Percentiles rank a stretch among this genome's conserved stretches.
Conservation (phyloP, 2,888 invertebrate genomes). For the Euzophera pinguis region DNA sequence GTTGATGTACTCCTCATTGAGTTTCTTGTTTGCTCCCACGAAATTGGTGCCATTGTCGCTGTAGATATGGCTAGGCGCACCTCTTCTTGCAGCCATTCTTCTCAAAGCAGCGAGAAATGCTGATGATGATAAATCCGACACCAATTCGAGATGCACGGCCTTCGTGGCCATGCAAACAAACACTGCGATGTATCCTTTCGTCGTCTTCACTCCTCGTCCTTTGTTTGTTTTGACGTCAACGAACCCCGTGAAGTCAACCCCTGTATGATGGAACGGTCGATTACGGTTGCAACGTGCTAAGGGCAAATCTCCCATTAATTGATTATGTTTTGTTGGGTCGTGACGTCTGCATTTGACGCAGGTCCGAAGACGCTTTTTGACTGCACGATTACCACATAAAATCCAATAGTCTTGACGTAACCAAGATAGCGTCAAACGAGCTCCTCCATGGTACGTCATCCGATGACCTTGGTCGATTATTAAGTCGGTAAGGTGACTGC, state of each 20-base stretch:
- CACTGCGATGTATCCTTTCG: slow-evolving; percentile 19
- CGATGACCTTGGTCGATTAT: slow-evolving; percentile 14
- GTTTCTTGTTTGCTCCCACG: not conserved
- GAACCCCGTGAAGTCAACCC: slow-evolving; percentile 20
- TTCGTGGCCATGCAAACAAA: slow-evolving; percentile 21
- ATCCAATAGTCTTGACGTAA: slow-evolving; percentile 15
- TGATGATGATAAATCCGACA: slow-evolving; percentile 14
- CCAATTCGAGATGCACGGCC: slow-evolving; percentile 20
- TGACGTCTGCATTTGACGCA: slow-evolving; percentile 14
- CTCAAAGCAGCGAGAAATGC: not conserved
- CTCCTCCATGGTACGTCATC: slow-evolving; percentile 15
- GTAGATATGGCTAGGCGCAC: not conserved
- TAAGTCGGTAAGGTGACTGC: slow-evolving; percentile 1
- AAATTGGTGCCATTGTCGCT: not conserved
- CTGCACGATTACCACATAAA: slow-evolving; percentile 12
- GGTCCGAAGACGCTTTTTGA: slow-evolving; percentile 8
- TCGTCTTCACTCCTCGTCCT: slow-evolving; percentile 16
- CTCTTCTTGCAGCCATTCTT: slow-evolving; percentile 12
- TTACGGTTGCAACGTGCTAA: slow-evolving; percentile 12
- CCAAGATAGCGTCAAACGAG: slow-evolving; percentile 7
- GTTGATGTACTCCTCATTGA: not conserved
- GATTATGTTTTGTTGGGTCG: slow-evolving; percentile 1
- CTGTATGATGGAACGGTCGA: slow-evolving; percentile 18
- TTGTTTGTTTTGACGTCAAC: slow-evolving; percentile 19
- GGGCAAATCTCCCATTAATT: slow-evolving; percentile 15